Evolutionary conservation across 1,140 invertebrate species (phyloP), one percentile per base, ranked within the genome.

Genomic region (Drosophila tsacasi): DNA sequence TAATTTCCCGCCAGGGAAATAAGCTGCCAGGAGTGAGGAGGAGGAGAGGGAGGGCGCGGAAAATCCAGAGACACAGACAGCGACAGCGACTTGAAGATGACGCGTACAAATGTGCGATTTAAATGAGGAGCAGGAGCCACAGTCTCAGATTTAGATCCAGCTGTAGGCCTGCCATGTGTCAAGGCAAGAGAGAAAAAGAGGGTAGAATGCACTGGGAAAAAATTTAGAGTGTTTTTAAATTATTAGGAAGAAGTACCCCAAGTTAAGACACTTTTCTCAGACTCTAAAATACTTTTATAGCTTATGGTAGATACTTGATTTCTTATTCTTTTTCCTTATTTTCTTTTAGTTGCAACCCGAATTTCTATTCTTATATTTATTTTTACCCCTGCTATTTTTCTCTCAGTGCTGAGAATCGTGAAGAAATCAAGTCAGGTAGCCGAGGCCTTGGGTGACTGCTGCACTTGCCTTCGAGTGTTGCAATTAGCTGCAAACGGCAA

Each of bases 21-120:
- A 90, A 89, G 85, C 85, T 85, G 85, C 46, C 85, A 89, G 85
- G 81, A 40, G 81, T 76, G 74, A 40, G 60, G 78, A 58, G n/a
- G 19, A 46, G 46, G 17, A 39, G 50, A 5, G 32, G 1, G 46
- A 23, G 25, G 21, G 30, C 61, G 35, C 23, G 55, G 46, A 69
- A 40, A 37, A 35, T 37, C 46, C 59, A 40, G 27, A 73, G 69
- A 66, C 73, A 67, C 39, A 44, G 73, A 67, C 59, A 40, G 25
- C 68, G 66, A 76, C 72, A 66, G 54, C 37, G 73, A 67, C 73
- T 81, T 68, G 71, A 84, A 85, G 75, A 84, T 84, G 83, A 89
- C 80, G 81, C 72, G 61, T 74, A 87, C 83, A 84, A 89, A 90
- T 89, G 84, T 84, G 85, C 73, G 81, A 87, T 78, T 89, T 66